Percentiles rank a stretch among this genome's conserved stretches.
phyloP scores from a whole-genome alignment of 2,888 invertebrate genomes.

The Drosophila cognata region DNA sequence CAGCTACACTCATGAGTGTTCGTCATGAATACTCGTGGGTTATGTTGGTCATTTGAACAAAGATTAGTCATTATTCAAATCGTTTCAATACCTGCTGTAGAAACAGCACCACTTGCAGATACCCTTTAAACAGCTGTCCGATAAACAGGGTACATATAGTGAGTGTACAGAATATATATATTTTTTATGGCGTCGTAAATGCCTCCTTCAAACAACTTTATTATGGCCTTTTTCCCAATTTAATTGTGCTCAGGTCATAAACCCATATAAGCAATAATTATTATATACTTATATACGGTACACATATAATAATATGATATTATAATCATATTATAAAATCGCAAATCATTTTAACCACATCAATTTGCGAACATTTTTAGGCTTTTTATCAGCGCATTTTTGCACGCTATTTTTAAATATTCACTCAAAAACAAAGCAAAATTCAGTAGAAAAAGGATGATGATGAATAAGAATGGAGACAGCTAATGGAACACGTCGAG shows the following conservation, averaged over 20 bases:
- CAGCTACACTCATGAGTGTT: conserved; percentile 11
- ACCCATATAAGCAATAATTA: neutral
- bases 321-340: neutral
- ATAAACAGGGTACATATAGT: neutral
- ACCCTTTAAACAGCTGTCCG: neutral
- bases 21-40: conserved; percentile 7
- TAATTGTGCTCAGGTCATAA: neutral
- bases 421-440: conserved; percentile 48
- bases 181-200: neutral
- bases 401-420: conserved; percentile 34
- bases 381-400: conserved; percentile 17
- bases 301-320: neutral
- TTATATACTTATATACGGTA: neutral
- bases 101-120: neutral
- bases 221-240: too few species aligned
- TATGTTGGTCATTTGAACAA: neutral
- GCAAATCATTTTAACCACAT: neutral
- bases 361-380: conserved; percentile 6
- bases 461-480: conserved; percentile 12
- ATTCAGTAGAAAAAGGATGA: conserved; percentile 16
- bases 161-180: neutral
- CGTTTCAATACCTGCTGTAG: neutral
- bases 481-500: conserved; percentile 19
- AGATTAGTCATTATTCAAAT: neutral
- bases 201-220: neutral